phyloP scores from a whole-genome alignment of 2,797 vertebrate genomes.

The Synaphobranchus kaupii region DNA sequence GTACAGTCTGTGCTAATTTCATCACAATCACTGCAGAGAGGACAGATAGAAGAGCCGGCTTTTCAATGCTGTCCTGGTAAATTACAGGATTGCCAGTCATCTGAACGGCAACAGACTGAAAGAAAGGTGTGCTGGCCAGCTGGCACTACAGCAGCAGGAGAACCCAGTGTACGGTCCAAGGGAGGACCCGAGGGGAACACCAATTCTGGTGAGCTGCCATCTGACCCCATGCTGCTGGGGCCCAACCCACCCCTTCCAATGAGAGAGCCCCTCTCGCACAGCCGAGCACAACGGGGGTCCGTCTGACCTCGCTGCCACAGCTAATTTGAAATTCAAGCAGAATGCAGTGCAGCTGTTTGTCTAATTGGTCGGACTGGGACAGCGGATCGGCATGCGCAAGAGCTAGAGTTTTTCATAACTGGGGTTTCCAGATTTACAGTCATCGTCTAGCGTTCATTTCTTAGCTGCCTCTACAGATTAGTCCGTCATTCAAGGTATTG shows the following conservation, averaged over 20 bases:
- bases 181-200: conserved; percentile 36
- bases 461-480: background rate
- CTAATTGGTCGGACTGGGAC: conserved; percentile 32
- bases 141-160: background rate
- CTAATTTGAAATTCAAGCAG: conserved; percentile 37
- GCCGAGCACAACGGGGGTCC: background rate
- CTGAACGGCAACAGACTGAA: conserved; percentile 15
- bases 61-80: background rate
- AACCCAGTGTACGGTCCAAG: background rate
- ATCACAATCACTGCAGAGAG: background rate
- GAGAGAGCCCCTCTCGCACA: background rate
- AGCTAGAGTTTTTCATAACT: background rate
- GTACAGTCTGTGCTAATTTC: background rate
- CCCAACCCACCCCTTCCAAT: background rate
- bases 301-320: conserved; percentile 17
- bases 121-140: conserved; percentile 10
- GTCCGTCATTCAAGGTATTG: background rate
- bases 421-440: background rate
- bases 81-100: conserved; percentile 16
- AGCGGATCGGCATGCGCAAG: background rate
- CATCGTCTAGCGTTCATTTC: background rate
- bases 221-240: conserved; percentile 10
- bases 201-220: conserved; percentile 22
- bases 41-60: conserved; percentile 4
- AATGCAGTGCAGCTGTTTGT: background rate